These are phyloP conservation scores for Laterallus jamaicensis DNA, from an alignment of 2,113 vertebrate species.

Conservation along the genomic window DNA sequence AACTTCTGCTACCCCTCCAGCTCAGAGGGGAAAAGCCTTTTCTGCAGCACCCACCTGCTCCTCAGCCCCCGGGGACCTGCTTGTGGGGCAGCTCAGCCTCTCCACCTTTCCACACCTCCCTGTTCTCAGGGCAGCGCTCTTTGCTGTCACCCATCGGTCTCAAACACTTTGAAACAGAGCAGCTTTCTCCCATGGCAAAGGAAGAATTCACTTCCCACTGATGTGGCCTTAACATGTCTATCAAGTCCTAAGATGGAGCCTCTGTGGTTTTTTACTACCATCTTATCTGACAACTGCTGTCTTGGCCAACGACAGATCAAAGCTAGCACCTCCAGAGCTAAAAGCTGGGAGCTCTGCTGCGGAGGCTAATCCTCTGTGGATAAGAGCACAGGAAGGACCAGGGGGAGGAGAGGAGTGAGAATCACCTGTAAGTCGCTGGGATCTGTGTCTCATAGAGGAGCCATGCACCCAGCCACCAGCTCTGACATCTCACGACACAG, in stretches of 20 bases:
- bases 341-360: neutral
- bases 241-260: neutral
- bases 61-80: neutral
- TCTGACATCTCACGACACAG: fast-evolving
- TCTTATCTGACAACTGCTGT: neutral
- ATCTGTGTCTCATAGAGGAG: neutral
- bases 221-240: fast-evolving
- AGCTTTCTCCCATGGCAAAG: neutral
- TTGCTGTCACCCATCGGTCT: fast-evolving
- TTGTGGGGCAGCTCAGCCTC: neutral
- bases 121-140: fast-evolving
- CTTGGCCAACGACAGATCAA: neutral
- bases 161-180: neutral
- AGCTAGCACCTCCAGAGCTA: neutral
- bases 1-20: neutral
- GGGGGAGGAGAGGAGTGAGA: neutral
- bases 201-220: neutral
- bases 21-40: neutral
- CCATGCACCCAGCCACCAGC: neutral
- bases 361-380: neutral
- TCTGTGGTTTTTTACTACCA: neutral
- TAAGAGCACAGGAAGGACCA: neutral
- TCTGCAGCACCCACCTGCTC: neutral
- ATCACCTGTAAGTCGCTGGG: fast-evolving
- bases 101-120: fast-evolving